Conservation (phyloP, 2,888 invertebrate species). For the Phytoseiulus persimilis region DNA sequence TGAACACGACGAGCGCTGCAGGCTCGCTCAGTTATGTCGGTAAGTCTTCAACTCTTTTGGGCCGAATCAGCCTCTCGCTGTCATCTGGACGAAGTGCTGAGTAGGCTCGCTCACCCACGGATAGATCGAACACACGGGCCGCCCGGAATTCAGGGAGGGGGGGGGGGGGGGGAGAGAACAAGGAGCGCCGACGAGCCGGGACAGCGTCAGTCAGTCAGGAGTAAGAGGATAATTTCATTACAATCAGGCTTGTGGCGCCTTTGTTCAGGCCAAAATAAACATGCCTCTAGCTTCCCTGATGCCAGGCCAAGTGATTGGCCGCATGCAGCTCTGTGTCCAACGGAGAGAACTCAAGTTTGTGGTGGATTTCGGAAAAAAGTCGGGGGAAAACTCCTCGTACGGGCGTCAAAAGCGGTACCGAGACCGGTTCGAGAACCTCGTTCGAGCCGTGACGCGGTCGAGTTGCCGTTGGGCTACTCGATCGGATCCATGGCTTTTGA, state of each 20-base stretch:
- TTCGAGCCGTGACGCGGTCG: too few relatives aligned
- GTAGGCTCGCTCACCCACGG: not conserved
- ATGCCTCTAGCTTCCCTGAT: not conserved
- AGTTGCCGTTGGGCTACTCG: not conserved
- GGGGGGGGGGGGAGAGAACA: too few relatives aligned
- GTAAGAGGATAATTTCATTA: constrained; percentile 5
- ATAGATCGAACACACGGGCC: not conserved
- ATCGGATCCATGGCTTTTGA: not conserved
- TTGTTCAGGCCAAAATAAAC: not conserved
- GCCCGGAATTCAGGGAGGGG: not conserved
- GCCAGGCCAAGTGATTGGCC: not conserved
- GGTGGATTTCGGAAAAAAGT: not conserved
- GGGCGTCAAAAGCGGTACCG: too few relatives aligned
- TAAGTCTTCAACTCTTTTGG: not conserved
- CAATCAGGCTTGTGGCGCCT: not conserved
- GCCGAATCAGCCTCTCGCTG: not conserved
- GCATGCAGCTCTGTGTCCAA: not conserved
- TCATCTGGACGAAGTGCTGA: not conserved
- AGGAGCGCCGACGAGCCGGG: not conserved
- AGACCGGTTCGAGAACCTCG: too few relatives aligned
- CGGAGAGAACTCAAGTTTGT: not conserved
- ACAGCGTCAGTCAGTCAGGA: not conserved
- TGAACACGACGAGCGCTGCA: not conserved
- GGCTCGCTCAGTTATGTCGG: not conserved
- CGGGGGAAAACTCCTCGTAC: not conserved